Evolutionary conservation across 1,140 invertebrate species (phyloP), one percentile per base, ranked within the genome.

Genomic region (Zophobas morio): DNA sequence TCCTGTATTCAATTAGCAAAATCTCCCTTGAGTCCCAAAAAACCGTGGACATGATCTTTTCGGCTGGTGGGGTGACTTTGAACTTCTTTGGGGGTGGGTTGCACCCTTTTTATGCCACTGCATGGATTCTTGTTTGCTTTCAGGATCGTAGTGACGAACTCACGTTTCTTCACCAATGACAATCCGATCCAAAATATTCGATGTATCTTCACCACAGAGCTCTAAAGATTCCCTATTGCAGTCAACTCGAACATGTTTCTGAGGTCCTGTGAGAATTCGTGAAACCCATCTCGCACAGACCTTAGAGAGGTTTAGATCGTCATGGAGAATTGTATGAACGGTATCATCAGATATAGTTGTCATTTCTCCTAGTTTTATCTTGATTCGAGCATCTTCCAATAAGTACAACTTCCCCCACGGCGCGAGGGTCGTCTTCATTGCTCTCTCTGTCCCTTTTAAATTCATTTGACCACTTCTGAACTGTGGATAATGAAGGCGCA

Each of bases 311-410:
- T 20, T 34, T 33, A 56, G 36, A 63, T 1, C 0, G 36, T 40
- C 42, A 49, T 78, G 56, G 20, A 78, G 37, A 49, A 77, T 77
- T 2, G 54, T 35, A 0, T 36, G n/a, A 2, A 77, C 47, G 6
- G 36, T 34, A 49, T 51, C 75, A 8, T 32, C 40, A 5, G 0
- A 39, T 33, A 70, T 6, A 8, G 20, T 47, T 0, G 60, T 37
- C 35, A 51, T 75, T 51, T 82, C 79, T 79, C 79, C 82, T 81
- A 84, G 79, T 39, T 75, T 75, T 72, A 83, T 70, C 77, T 82
- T 84, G 46, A 82, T 76, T 82, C 81, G 60, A 63, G 80, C 66
- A 75, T 84, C 81, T 80, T 57, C 73, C 78, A 83, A 74, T 78
- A n/a, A n/a, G n/a, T n/a, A 82, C 79, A 20, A 47, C 47, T 1